Base-by-base conservation (phyloP, 1,140 invertebrate species). In the Dendrolimus punctatus region DNA sequence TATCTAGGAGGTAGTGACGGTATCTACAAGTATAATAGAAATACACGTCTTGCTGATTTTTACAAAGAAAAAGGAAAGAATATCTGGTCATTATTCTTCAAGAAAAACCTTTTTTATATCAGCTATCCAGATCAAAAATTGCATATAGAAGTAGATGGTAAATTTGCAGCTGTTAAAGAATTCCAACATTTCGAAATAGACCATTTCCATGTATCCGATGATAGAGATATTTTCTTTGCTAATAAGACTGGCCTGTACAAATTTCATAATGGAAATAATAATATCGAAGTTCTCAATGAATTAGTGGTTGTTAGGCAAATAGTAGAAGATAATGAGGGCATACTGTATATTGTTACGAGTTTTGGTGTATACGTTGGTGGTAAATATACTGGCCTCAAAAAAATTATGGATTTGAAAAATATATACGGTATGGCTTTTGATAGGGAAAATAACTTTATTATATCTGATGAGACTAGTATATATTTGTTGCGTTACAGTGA, bases 1-100 rank as follows among this genome's bases (percentile, higher is more conserved):
- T 83, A 68, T 39, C 49, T 83, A 7, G 80, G 77, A 43, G 77
- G 80, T 0, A 70, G 64, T 38, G 71, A 80, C 38, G 80, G 80
- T 2, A 81, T 83, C 8, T 83, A 75, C 46, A 80, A 73, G 65
- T 83, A 71, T 36, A 76, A 80, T 36, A 68, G 75, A 64, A 43
- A 69, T 2, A 83, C 73, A 0, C 73, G 65, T 64, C 51, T 74
- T 54, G 68, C 74, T 6, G 72, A 79, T 60, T 64, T 62, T 39
- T 79, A 76, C 38, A 72, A 66, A 54, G 72, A 76, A 59, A 60
- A 70, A 47, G 68, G 66, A 0, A 68, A 59, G 4, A 79, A 83
- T 39, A 68, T 83, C n/a, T 79, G 76, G 77, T 55, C 66, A 1
- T 40, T 83, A 6, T 83, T 71, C 50, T 71, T 62, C 40, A 76